Percentiles rank a stretch among this genome's conserved stretches.
These are phyloP conservation scores for Drosophila mojavensis DNA, from an alignment of 1,140 invertebrate species.

Conservation along the genomic window DNA sequence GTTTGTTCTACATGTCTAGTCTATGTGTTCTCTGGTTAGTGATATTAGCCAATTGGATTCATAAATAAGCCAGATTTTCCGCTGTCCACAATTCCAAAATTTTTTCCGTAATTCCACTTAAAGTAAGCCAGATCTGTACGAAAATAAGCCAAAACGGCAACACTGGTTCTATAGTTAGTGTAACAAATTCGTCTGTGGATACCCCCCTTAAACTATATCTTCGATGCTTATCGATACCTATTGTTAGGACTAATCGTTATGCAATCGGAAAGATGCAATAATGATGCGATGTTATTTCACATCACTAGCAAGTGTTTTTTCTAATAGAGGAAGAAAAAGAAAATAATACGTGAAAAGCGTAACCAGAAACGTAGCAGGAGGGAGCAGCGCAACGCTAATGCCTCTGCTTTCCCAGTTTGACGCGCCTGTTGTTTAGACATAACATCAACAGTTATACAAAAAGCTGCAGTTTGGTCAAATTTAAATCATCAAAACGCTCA, in stretches of 20 bases:
- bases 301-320: constrained; percentile 34
- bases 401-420: constrained; percentile 17
- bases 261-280: constrained; percentile 5
- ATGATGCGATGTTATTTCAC: constrained; percentile 21
- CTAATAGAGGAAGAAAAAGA: constrained; percentile 22
- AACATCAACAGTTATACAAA: constrained; percentile 17
- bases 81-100: too few species aligned
- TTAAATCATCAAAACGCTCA: constrained; percentile 43
- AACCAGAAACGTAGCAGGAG: constrained; percentile 23
- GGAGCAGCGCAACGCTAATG: constrained; percentile 37
- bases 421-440: constrained; percentile 9
- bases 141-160: too few species aligned
- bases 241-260: background rate
- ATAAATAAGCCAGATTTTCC: too few species aligned
- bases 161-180: too few species aligned
- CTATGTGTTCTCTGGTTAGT: too few species aligned
- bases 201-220: background rate
- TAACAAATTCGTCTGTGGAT: too few species aligned
- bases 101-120: too few species aligned
- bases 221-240: constrained; percentile 3
- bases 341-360: constrained; percentile 42
- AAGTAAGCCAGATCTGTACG: too few species aligned
- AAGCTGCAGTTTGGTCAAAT: constrained; percentile 1
- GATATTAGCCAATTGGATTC: too few species aligned
- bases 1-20: too few species aligned